Conservation (phyloP, 2,797 vertebrate genomes). For the Rousettus madagascariensis region DNA sequence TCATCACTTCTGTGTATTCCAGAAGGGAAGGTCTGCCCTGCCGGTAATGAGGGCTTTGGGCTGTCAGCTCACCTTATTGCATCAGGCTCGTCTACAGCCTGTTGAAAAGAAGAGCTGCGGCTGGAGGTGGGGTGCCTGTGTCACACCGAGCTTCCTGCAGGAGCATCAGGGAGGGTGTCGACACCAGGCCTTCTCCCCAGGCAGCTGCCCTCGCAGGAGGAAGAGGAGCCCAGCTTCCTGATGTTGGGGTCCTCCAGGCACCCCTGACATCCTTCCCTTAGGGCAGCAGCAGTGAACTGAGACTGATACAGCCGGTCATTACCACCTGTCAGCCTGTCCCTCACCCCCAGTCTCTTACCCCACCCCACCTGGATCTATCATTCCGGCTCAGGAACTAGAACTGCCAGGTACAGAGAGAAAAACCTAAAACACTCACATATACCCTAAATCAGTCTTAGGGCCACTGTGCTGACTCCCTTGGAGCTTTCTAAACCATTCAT, state of each 20-base stretch:
- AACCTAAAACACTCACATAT: not conserved
- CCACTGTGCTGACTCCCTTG: not conserved
- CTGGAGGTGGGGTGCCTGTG: fast-evolving
- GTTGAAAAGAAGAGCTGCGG: not conserved
- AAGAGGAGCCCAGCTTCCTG: not conserved
- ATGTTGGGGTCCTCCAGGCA: fast-evolving
- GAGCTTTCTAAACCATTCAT: not conserved
- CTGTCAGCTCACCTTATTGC: not conserved
- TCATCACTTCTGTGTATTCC: not conserved
- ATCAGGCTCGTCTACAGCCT: not conserved
- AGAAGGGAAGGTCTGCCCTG: not conserved
- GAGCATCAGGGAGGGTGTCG: fast-evolving
- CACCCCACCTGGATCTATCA: not conserved
- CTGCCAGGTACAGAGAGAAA: not conserved
- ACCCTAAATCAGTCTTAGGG: not conserved
- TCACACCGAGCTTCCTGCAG: not conserved
- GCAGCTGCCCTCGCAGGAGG: fast-evolving
- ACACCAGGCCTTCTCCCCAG: not conserved
- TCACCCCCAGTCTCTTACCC: not conserved
- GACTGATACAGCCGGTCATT: not conserved
- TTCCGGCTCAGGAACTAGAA: not conserved
- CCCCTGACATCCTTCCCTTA: not conserved
- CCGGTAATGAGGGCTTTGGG: not conserved
- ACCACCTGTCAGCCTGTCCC: not conserved
- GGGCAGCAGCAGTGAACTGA: not conserved